A percentile compares a stretch with the other conserved stretches of the same genome.
These are phyloP conservation scores for Coreius guichenoti DNA, from an alignment of 2,797 vertebrate species.

Conservation along the genomic window DNA sequence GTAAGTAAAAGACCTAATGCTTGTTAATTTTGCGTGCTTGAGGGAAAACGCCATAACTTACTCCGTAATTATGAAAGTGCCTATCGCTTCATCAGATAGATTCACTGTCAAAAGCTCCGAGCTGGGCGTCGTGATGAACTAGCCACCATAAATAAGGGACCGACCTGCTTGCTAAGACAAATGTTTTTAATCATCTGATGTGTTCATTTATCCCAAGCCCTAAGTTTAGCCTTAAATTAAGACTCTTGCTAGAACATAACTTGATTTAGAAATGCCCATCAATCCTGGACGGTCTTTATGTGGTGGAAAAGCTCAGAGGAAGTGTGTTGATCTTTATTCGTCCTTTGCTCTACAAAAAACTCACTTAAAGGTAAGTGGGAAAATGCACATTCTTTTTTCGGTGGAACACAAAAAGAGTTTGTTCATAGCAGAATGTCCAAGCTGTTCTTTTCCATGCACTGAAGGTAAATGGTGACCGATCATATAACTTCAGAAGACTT, in stretches of 20 bases:
- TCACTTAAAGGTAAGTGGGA: neutral
- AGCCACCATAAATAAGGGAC: slow-evolving; percentile 83
- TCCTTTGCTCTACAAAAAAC: slow-evolving; percentile 45
- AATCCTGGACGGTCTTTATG: slow-evolving; percentile 74
- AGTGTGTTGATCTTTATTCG: slow-evolving; percentile 49
- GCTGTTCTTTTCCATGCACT: neutral
- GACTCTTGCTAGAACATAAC: slow-evolving; percentile 81
- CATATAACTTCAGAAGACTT: neutral
- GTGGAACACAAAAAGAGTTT: neutral
- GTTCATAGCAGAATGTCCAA: neutral
- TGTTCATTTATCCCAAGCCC: slow-evolving; percentile 85
- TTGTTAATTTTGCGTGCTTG: slow-evolving; percentile 57
- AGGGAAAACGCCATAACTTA: slow-evolving; percentile 64
- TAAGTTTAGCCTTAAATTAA: slow-evolving; percentile 88
- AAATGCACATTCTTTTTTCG: neutral
- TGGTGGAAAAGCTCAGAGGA: slow-evolving; percentile 38
- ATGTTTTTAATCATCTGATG: slow-evolving; percentile 92
- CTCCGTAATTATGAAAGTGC: slow-evolving; percentile 69
- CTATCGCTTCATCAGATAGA: slow-evolving; percentile 62
- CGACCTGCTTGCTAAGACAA: slow-evolving; percentile 82
- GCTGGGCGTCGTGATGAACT: slow-evolving; percentile 64
- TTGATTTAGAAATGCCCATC: slow-evolving; percentile 84
- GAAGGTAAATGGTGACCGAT: neutral
- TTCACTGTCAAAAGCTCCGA: slow-evolving; percentile 58
- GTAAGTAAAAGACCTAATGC: slow-evolving; percentile 57